Base-by-base conservation (phyloP, 2,113 vertebrate species). In the Accipiter virgatus region DNA sequence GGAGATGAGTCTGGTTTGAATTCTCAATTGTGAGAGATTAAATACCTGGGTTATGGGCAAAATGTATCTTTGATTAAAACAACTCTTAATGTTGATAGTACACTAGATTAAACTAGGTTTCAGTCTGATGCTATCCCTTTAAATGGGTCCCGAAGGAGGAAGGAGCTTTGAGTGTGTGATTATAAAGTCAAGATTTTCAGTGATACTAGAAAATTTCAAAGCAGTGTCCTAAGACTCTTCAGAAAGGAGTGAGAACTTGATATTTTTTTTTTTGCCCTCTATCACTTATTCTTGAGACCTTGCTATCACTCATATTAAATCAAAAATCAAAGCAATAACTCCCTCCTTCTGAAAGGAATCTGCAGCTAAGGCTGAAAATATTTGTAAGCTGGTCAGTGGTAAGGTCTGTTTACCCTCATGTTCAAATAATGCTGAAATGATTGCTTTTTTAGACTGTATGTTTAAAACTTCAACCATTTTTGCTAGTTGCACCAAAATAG, bases 51-150 rank as follows among this genome's bases (percentile, higher is more conserved):
- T 80, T 92, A 74, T 23, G 74, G 50, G 45, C 32, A 94, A 81
- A 94, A 59, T 21, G 6, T 43, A 18, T 55, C 82, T 93, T 85
- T 83, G 85, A 93, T 92, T 93, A 86, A 95, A 93, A 73, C 58
- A 83, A 42, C 88, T 88, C 82, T 83, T 72, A 82, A 25, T 71
- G 65, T 84, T 93, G 52, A 86, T 92, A 70, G 52, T 71, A 56
- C 59, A 62, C 75, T 86, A 81, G 48, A 86, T 88, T 86, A 88
- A 95, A 81, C 81, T 27, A 75, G 31, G 43, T 75, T 90, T 88
- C 53, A 65, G 12, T 61, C 27, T 45, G 48, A 65, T 82, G 48
- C 43, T 80, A 1, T 88, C 53, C 74, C 55, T 95, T 95, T 95
- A 93, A 93, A 91, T 85, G 59, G 38, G 77, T 92, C 25, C 56